Percentiles rank a stretch among this genome's conserved stretches.
Conservation (phyloP, 2,113 vertebrate genomes). For the Thamnophis sirtalis region DNA sequence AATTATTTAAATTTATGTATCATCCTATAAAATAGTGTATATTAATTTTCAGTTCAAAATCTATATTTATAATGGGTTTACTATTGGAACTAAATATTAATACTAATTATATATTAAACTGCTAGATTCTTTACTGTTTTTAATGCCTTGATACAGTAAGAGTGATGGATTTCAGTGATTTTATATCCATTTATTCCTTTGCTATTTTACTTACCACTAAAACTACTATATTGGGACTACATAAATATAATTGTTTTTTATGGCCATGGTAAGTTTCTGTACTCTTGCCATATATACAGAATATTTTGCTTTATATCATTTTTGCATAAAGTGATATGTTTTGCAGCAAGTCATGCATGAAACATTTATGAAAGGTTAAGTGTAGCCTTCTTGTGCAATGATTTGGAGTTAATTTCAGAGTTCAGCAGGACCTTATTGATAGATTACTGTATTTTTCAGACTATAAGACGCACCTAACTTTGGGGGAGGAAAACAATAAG, state of each 20-base stretch:
- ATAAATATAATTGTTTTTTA: neutral
- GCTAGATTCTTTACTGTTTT: neutral
- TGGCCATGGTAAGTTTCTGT: neutral
- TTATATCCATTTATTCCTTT: neutral
- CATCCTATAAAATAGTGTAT: neutral
- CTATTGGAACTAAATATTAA: neutral
- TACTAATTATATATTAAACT: neutral
- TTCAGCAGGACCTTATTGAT: neutral
- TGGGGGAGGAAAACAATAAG: no score
- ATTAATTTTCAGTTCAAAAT: neutral
- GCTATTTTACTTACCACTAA: neutral
- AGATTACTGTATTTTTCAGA: neutral
- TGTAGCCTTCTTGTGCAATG: neutral
- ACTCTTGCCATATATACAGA: neutral
- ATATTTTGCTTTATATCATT: neutral
- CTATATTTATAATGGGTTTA: neutral
- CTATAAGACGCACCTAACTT: no score
- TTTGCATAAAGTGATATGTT: neutral
- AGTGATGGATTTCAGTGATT: no score
- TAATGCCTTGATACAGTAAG: neutral
- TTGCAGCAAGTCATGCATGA: neutral
- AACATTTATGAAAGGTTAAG: neutral
- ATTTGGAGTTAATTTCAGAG: neutral
- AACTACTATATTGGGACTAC: neutral
- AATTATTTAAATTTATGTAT: neutral